Conservation (phyloP, 35 echinoderm and acorn worm genomes). For the Apostichopus parvimensis region DNA sequence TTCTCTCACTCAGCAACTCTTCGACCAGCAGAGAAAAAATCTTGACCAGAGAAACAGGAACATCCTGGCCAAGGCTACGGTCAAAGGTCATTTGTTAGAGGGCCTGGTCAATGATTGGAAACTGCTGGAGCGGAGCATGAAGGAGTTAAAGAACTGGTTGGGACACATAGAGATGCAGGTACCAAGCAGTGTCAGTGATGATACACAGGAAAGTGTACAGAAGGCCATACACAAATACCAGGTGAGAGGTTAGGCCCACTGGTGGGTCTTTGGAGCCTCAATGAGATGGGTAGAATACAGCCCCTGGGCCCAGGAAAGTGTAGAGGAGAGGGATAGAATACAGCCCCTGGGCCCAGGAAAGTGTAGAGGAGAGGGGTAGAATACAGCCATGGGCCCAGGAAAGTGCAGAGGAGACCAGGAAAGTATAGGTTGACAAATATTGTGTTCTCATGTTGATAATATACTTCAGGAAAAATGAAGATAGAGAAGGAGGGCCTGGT, state of each 20-base stretch:
- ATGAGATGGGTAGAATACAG: too few species aligned
- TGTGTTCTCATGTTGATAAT: too few species aligned
- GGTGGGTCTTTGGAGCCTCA: too few species aligned
- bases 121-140: conserved; percentile 69
- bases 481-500: too few species aligned
- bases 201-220: conserved; percentile 80
- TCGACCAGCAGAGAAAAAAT: conserved; percentile 60
- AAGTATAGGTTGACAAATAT: too few species aligned
- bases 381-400: too few species aligned
- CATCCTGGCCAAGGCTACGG: conserved; percentile 68
- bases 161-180: conserved; percentile 85
- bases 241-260: conserved; percentile 30
- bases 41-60: conserved; percentile 85
- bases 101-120: conserved; percentile 83
- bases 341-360: too few species aligned
- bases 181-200: conserved; percentile 85
- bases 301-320: too few species aligned
- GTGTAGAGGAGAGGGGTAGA: too few species aligned
- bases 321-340: too few species aligned
- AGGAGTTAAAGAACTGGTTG: conserved; percentile 81
- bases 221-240: conserved; percentile 95
- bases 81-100: conserved; percentile 83
- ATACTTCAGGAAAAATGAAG: too few species aligned
- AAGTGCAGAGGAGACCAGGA: too few species aligned
- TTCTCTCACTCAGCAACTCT: conserved; percentile 81